Evolutionary conservation across 2,888 invertebrate species (phyloP).

Genomic region (Epinotia demarniana): DNA sequence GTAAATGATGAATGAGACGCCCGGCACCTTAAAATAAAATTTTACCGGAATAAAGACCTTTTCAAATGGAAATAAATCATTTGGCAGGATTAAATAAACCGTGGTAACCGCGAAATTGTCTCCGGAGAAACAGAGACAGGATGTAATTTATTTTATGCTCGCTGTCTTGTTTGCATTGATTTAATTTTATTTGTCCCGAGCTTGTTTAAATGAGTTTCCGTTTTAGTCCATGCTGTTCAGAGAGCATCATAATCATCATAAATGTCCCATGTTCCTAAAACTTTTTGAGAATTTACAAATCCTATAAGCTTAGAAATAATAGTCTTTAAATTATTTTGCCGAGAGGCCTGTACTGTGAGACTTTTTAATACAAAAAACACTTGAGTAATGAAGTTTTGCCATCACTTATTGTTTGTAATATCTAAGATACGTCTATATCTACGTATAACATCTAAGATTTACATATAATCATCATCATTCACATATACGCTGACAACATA

Average conservation of each 20-base stretch:
- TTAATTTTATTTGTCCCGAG: conserved; percentile 29
- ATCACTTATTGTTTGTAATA: background rate
- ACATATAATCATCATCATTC: no score
- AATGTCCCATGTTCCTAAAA: background rate
- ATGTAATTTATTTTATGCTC: conserved; percentile 41
- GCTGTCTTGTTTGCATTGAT: conserved; percentile 42
- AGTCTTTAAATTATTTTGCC: background rate
- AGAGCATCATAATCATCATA: background rate
- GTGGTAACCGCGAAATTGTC: conserved; percentile 42
- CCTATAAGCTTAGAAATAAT: background rate
- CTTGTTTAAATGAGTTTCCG: background rate
- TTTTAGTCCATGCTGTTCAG: background rate
- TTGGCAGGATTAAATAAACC: conserved; percentile 46
- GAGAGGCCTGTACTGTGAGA: no score
- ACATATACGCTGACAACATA: no score
- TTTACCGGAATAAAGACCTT: conserved; percentile 41
- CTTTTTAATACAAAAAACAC: background rate
- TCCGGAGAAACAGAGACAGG: conserved; percentile 37
- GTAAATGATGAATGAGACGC: conserved; percentile 36
- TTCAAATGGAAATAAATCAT: conserved; percentile 46
- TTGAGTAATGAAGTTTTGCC: no score
- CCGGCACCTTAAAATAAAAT: conserved; percentile 35
- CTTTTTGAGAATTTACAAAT: background rate
- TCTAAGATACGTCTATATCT: background rate
- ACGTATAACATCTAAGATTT: no score